Base-by-base conservation (phyloP, 2,797 vertebrate genomes). In the Pseudomugil gertrudae region DNA sequence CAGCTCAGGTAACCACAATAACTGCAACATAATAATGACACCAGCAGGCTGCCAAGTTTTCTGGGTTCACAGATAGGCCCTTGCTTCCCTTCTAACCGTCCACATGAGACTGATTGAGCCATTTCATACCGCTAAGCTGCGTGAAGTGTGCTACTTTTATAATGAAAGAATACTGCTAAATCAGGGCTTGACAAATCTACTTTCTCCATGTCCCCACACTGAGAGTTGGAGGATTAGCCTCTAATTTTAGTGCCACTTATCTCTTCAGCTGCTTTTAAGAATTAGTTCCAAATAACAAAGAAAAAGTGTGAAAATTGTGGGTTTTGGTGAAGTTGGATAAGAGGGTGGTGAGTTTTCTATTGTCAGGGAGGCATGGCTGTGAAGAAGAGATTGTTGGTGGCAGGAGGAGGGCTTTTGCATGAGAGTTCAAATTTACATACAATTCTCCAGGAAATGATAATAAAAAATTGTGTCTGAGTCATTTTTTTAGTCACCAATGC, bases 181-280 rank as follows among this genome's bases (percentile, higher is more conserved):
- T 90, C 83, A 78, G 87, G 83, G 77, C 89, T 88, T 91, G 90
- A 92, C 91, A 90, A 92, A 92, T 92, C 90, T 90, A 72, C 84
- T 85, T 86, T 87, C 88, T 89, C 83, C 86, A 80, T 90, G 83
- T 90, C 86, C 80, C 66, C 84, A 78, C 83, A 80, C 81, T 84
- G 80, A 83, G 84, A 80, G 80, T 68, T 78, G 72, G 73, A 7
- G 85, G 88, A 92, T 92, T 89, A 88, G 57, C 50, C 79, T 81
- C 83, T 85, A 81, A 92, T 90, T 93, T 89, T 90, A 89, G 84
- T 83, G 70, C 72, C 79, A 87, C 76, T 90, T 88, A 87, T 90
- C 82, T 90, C 76, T 73, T 86, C 74, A 66, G 80, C 78, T 79
- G 77, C 80, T 81, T 87, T 85, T 85, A 80, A 79, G 86, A 91